Percentiles rank a stretch among this genome's conserved stretches.
phyloP scores from a whole-genome alignment of 2,113 vertebrate species.

The Sinocyclocheilus grahami region DNA sequence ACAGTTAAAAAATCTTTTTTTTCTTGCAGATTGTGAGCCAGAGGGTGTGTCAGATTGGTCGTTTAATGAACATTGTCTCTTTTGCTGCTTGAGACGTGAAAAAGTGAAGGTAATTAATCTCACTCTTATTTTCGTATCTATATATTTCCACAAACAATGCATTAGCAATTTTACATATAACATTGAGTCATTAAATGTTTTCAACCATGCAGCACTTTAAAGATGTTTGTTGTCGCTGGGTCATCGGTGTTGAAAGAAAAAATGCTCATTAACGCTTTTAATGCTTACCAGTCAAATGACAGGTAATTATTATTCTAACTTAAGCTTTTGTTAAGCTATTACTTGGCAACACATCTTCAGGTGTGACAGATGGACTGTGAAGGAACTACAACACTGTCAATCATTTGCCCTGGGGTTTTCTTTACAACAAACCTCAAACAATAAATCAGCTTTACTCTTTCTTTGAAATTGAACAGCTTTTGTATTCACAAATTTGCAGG shows the following conservation, averaged over 20 bases:
- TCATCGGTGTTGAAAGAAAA: neutral
- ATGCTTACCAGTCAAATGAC: neutral
- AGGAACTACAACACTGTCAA: neutral
- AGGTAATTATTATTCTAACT: neutral
- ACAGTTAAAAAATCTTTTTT: constrained; percentile 44
- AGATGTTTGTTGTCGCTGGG: neutral
- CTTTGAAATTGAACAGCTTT: neutral
- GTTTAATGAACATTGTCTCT: constrained; percentile 98
- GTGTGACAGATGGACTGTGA: neutral
- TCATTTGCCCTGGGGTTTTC: neutral
- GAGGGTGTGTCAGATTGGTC: constrained; percentile 94
- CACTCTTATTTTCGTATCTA: neutral
- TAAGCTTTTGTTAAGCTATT: neutral
- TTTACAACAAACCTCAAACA: neutral
- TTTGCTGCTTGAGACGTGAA: constrained; percentile 96
- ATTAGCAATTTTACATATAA: neutral
- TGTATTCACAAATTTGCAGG: neutral
- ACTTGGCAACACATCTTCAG: neutral
- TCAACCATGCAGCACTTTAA: neutral
- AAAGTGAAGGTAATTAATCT: constrained; percentile 91
- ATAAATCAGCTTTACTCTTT: neutral
- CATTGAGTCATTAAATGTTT: neutral
- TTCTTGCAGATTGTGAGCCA: constrained; percentile 86
- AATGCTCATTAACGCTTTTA: neutral
- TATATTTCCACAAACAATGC: constrained; percentile 1